Percentiles rank a stretch among this genome's conserved stretches.
These are phyloP conservation scores for Gymnobelideus leadbeateri DNA, from an alignment of 2,113 vertebrate genomes.

Conservation along the genomic window DNA sequence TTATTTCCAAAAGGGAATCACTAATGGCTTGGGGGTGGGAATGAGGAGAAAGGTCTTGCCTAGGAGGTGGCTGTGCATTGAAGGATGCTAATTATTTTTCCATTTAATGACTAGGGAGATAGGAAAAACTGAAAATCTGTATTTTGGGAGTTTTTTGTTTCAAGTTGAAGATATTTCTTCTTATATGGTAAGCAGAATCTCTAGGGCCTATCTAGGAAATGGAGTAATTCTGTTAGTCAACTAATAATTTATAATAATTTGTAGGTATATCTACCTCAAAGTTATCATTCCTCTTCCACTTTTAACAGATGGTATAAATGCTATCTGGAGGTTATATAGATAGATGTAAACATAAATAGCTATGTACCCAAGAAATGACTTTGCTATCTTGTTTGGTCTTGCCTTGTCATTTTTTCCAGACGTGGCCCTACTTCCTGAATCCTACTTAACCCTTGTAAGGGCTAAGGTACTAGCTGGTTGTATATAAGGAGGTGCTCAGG, in stretches of 20 bases:
- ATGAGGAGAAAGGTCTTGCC: not conserved
- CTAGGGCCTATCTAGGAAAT: slow-evolving; percentile 29
- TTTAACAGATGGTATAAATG: not conserved
- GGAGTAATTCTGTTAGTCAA: not conserved
- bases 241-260: slow-evolving; percentile 11
- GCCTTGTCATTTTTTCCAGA: no score
- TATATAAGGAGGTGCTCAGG: slow-evolving; percentile 8
- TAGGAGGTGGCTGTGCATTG: not conserved
- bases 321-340: not conserved
- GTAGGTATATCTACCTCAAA: not conserved
- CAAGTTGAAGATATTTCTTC: slow-evolving; percentile 21
- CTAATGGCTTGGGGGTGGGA: not conserved
- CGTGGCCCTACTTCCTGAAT: no score
- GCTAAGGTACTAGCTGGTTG: slow-evolving; percentile 23
- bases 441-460: not conserved
- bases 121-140: slow-evolving; percentile 12
- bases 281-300: not conserved
- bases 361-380: not conserved
- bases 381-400: not conserved
- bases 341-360: not conserved
- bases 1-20: not conserved
- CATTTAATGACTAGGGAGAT: not conserved
- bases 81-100: not conserved
- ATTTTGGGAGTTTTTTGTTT: slow-evolving; percentile 33
- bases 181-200: slow-evolving; percentile 15